Conservation (phyloP, 2,797 vertebrate species). For the Phataginus tricuspis region DNA sequence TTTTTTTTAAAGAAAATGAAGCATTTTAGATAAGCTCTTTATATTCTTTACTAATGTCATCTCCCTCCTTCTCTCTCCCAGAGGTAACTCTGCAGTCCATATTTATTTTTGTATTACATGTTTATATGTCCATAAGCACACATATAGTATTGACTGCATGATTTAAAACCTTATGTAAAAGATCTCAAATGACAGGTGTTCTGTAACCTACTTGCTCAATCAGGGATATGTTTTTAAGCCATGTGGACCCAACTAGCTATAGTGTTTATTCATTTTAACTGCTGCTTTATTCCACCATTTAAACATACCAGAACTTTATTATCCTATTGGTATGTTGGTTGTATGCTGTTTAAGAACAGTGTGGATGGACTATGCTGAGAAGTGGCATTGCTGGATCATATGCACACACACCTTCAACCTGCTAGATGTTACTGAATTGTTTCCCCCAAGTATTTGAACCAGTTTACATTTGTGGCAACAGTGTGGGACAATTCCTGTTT, state of each 20-base stretch:
- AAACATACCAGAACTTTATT: background rate
- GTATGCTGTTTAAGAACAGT: background rate
- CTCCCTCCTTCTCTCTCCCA: background rate
- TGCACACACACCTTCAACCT: background rate
- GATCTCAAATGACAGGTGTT: background rate
- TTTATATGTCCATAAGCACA: background rate
- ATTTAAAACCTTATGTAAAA: constrained; percentile 15
- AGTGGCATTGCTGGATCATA: background rate
- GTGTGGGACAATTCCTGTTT: background rate
- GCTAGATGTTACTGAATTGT: background rate
- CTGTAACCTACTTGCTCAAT: background rate
- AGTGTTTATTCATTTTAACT: background rate
- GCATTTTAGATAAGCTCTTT: background rate
- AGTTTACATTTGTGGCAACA: background rate
- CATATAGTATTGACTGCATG: background rate
- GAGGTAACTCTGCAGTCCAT: background rate
- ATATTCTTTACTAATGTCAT: background rate
- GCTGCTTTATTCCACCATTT: background rate
- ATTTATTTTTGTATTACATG: background rate
- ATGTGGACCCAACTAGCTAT: background rate
- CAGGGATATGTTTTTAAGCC: background rate
- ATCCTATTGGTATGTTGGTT: background rate
- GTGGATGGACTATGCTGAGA: background rate
- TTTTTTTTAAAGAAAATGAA: background rate
- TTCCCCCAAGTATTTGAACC: background rate